A percentile compares a stretch with the other conserved stretches of the same genome.
phyloP scores from a whole-genome alignment of 2,113 vertebrate species.

The Egretta garzetta region DNA sequence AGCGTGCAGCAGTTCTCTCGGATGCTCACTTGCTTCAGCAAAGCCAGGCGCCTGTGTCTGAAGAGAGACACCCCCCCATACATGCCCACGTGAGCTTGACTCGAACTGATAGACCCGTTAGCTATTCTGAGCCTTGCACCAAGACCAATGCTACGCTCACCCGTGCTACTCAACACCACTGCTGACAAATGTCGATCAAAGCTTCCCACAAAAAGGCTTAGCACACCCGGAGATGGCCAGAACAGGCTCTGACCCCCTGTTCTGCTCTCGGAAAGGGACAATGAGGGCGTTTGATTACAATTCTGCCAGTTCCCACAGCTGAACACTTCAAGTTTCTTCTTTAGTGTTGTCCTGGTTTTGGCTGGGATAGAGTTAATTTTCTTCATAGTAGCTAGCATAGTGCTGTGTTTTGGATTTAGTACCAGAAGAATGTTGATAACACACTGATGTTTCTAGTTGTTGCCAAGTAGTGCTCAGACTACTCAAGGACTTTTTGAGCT shows the following conservation, averaged over 20 bases:
- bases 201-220: neutral
- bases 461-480: too few species aligned
- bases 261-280: neutral
- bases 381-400: too few species aligned
- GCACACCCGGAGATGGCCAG: neutral
- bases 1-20: slow-evolving; percentile 98
- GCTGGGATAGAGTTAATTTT: too few species aligned
- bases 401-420: too few species aligned
- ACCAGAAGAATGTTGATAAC: too few species aligned
- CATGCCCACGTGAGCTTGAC: neutral
- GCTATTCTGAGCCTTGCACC: neutral
- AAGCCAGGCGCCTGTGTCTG: slow-evolving; percentile 93
- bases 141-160: neutral
- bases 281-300: neutral
- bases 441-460: too few species aligned
- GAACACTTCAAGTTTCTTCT: neutral
- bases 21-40: slow-evolving; percentile 98
- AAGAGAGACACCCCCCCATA: neutral
- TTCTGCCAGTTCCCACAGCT: neutral
- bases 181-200: neutral
- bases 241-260: neutral
- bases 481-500: too few species aligned
- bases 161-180: neutral
- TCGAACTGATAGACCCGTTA: neutral
- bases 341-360: too few species aligned